Base-by-base conservation (phyloP, 37 sponge, comb jelly and placozoan genomes). In the Agelas oroides region DNA sequence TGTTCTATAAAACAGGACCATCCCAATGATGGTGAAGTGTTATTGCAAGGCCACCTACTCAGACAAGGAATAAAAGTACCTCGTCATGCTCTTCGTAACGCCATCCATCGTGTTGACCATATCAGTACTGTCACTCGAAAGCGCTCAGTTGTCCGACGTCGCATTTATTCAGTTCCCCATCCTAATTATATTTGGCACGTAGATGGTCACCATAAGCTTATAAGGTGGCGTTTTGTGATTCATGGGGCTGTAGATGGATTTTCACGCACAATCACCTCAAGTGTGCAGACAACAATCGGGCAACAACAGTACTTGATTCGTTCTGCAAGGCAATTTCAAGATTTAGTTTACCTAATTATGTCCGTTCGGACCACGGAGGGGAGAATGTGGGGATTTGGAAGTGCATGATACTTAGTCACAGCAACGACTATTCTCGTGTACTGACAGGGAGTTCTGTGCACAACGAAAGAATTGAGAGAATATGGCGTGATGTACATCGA, bases 361-460 rank as follows among this genome's bases (percentile, higher is more conserved):
- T 76, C 11, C 60, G 77, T 6, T 76, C 62, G 5, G 77, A 76
- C 62, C 77, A 76, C 57, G 77, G 77, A 5, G 77, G 61, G 27
- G 46, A 46, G 75, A 52, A 36, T 30, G 28, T 31, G 13, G 23
- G 8, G 13, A 15, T 37, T 6, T 38, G 25, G 2, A 3, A 58
- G 1, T 25, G 46, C 6, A 46, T 46, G 46, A 3, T 28, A 58
- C 6, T 11, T 25, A 5, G 3, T 46, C 46, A 8, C 3, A 8
- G 46, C 3, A 13, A 13, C 8, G 11, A 79, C 12, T 39, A 8
- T 23, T 65, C 53, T 3, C 8, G 80, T 79, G 66, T 65, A 12
- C 12, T 39, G 1, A 38, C 67, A 64, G 80, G 68, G 1, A 79
- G 67, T 68, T 79, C 80, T 39, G 80, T 63, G 5, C 78, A 77